A percentile compares a stretch with the other conserved stretches of the same genome.
These are phyloP conservation scores for Myopa tessellatipennis DNA, from an alignment of 2,888 invertebrate genomes.

Conservation along the genomic window DNA sequence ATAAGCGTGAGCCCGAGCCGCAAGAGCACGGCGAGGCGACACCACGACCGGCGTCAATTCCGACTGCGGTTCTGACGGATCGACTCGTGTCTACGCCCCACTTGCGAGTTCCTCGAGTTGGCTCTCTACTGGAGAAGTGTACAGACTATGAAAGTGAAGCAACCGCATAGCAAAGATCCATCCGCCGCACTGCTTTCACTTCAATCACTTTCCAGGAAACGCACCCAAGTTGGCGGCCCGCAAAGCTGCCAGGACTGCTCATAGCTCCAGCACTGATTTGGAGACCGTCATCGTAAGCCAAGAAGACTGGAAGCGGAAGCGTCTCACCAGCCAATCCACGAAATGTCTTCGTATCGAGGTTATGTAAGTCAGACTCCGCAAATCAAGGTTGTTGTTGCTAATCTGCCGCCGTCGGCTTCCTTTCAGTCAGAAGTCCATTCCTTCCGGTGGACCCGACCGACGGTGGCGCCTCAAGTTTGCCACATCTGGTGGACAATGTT, in stretches of 20 bases:
- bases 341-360: constrained; percentile 67
- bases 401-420: not conserved
- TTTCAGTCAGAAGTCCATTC: constrained; percentile 9
- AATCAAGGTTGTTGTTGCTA: too few species aligned
- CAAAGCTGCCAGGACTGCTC: too few species aligned
- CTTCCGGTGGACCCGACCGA: too few species aligned
- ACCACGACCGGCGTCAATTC: not conserved
- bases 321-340: not conserved
- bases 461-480: not conserved
- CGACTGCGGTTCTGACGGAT: not conserved
- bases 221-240: too few species aligned
- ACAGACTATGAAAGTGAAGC: not conserved
- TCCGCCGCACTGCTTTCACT: too few species aligned
- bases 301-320: not conserved
- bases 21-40: too few species aligned
- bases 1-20: not conserved
- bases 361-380: constrained; percentile 61
- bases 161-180: not conserved
- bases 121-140: constrained; percentile 1
- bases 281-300: not conserved
- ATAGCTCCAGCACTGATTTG: too few species aligned
- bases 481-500: not conserved
- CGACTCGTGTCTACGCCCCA: not conserved
- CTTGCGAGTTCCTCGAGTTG: not conserved
- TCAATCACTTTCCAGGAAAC: too few species aligned